A percentile compares a stretch with the other conserved stretches of the same genome.
phyloP scores from a whole-genome alignment of 1,140 invertebrate species.

The Mactra quadrangularis region DNA sequence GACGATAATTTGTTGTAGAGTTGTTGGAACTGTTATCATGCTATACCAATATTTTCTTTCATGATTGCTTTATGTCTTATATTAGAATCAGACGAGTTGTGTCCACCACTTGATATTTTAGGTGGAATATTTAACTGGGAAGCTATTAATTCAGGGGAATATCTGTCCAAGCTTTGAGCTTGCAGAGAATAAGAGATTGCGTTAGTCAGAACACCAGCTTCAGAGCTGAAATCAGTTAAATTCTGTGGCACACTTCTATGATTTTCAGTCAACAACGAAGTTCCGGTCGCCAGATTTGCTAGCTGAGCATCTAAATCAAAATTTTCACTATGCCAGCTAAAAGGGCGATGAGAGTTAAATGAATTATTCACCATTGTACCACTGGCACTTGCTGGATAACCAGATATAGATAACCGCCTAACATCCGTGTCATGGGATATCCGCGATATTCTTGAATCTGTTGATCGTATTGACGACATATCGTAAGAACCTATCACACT shows the following conservation, averaged over 20 bases:
- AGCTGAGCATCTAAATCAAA: constrained; percentile 78
- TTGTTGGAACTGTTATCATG: constrained; percentile 66
- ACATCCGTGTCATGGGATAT: constrained; percentile 76
- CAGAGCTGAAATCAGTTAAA: constrained; percentile 63
- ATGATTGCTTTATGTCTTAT: constrained; percentile 74
- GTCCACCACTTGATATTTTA: constrained; percentile 73
- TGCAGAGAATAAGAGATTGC: constrained; percentile 65
- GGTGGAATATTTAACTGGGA: constrained; percentile 77
- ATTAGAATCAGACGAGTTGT: constrained; percentile 73
- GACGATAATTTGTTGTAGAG: constrained; percentile 15
- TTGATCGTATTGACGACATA: constrained; percentile 75
- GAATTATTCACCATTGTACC: constrained; percentile 67
- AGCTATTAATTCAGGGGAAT: constrained; percentile 71
- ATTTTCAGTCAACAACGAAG: constrained; percentile 67
- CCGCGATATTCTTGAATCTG: constrained; percentile 73
- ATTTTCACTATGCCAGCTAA: constrained; percentile 81
- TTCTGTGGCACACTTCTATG: constrained; percentile 75
- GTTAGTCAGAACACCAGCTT: constrained; percentile 66
- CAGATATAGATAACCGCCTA: constrained; percentile 73
- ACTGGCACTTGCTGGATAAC: constrained; percentile 68
- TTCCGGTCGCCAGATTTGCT: constrained; percentile 39
- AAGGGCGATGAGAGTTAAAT: constrained; percentile 72
- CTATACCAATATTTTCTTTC: constrained; percentile 79
- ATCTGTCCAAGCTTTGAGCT: constrained; percentile 61
- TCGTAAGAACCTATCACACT: constrained; percentile 73